Conservation (phyloP, 2,113 vertebrate genomes). For the Calypte anna region DNA sequence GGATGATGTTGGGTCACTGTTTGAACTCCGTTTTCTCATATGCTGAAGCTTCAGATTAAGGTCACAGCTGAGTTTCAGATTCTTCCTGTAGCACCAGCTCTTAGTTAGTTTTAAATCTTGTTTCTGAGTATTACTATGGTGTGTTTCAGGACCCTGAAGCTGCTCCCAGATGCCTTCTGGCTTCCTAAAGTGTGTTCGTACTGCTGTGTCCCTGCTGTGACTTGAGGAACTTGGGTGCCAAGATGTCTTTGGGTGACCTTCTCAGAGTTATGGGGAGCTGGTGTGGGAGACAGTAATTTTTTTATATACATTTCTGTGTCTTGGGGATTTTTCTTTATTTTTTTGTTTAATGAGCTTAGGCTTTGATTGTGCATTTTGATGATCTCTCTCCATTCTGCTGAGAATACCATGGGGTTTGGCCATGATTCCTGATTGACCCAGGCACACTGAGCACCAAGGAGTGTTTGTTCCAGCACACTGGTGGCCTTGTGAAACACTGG, state of each 20-base stretch:
- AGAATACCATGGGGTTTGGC: accelerated
- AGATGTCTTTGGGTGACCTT: not conserved
- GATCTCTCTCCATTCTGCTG: not conserved
- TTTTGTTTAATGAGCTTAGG: not conserved
- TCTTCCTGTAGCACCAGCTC: accelerated
- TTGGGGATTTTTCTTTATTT: too few relatives aligned
- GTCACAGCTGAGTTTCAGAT: not conserved
- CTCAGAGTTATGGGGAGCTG: not conserved
- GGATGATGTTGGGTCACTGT: not conserved
- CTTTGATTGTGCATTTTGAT: accelerated
- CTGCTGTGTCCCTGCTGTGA: not conserved
- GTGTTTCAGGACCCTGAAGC: not conserved
- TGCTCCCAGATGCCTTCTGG: not conserved
- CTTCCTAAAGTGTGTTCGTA: not conserved
- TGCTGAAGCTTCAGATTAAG: not conserved
- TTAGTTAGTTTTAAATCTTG: not conserved
- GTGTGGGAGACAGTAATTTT: not conserved
- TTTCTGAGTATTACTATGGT: not conserved
- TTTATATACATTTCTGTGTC: not conserved
- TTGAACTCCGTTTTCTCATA: not conserved
- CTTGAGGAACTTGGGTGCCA: not conserved
- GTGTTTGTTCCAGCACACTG: not conserved
- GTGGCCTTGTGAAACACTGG: not conserved
- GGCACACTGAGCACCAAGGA: too few relatives aligned
- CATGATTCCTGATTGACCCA: not conserved